Base-by-base conservation (phyloP, 2,888 invertebrate genomes). In the Papilio protenor region DNA sequence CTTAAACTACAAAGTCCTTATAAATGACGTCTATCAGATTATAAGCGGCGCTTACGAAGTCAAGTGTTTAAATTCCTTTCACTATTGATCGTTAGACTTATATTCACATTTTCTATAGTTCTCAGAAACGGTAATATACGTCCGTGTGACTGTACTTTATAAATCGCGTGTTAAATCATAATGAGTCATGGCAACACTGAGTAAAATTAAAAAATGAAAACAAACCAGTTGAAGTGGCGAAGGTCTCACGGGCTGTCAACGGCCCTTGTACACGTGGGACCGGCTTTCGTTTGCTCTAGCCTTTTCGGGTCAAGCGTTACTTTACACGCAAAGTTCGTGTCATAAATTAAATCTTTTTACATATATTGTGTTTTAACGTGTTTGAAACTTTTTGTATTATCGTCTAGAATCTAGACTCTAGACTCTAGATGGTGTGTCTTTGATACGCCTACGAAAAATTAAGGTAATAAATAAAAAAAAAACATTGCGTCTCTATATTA, bases 141-240 rank as follows among this genome's bases (percentile, higher is more conserved):
- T 0, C 33, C 52, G 27, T 73, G 69, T 59, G 73, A 47, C 73
- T 47, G 77, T 73, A 77, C 47, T 18, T 27, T 59, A 40, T 49
- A 49, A 74, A 57, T 66, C 16, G 69, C 55, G 71, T 78, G 71
- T 59, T 33, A 55, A 75, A 78, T 33, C 70, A 77, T 74, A 77
- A 78, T 78, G 75, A 78, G 71, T 78, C 75, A 78, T 21, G 64
- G 75, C n/a, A 52, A 66, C 78, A 72, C 45, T 23, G 64, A 66
- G 70, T 73, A 59, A 74, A 33, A 69, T 70, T 10, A 74, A 77
- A 73, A 77, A 47, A 64, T 23, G 21, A 21, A 73, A 69, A 74
- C 49, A 72, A 74, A 78, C 78, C 78, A 75, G 78, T 78, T n/a
- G 64, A 72, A 71, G 78, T 74, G 57, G 45, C 61, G 72, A 78